Evolutionary conservation across 2,888 invertebrate species (phyloP), one percentile per base, ranked within the genome.

Genomic region (Campoplex capitator): DNA sequence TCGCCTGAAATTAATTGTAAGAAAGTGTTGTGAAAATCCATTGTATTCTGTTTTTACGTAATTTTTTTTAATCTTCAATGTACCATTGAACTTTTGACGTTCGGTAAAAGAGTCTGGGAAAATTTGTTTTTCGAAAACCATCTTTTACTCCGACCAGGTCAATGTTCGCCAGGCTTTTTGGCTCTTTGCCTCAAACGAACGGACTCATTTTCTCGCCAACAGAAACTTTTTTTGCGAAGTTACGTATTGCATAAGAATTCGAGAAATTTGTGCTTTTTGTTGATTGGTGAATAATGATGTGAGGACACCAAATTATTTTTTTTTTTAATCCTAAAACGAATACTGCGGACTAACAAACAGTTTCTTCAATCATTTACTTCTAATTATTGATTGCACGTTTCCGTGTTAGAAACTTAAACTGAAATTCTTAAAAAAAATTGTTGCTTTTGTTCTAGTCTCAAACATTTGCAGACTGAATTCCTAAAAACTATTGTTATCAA

Each of bases 141-240:
- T 13, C 16, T 62, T 62, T 32, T 32, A 13, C 28, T 32, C 32
- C 6, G 32, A 13, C 7, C 62, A 16, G 62, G 62, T 62, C 62
- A 62, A 62, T 16, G 62, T 62, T 32, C 62, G 62, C 62, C 62
- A 6, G 7, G 16, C 62, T 62, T 62, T 62, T 62, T 62, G 62
- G 62, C 62, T 32, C 62, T 32, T 16, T 62, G 62, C 62, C 62
- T 62, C 62, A 1, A 62, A 32, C 62, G 32, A 62, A 32, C 16
- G 62, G 62, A 62, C 62, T 62, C 62, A 62, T 62, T 62, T 32
- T 51, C 32, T 32, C 62, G 9, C 32, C 32, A 3, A 16, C 16
- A 62, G 7, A 32, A 32, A 62, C 4, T 3, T 28, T 16, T 32
- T 62, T 32, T 16, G 11, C 13, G 16, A 62, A 62, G 62, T 16